Base-by-base conservation (phyloP, 2,797 vertebrate species). In the Cirrhinus mrigala region DNA sequence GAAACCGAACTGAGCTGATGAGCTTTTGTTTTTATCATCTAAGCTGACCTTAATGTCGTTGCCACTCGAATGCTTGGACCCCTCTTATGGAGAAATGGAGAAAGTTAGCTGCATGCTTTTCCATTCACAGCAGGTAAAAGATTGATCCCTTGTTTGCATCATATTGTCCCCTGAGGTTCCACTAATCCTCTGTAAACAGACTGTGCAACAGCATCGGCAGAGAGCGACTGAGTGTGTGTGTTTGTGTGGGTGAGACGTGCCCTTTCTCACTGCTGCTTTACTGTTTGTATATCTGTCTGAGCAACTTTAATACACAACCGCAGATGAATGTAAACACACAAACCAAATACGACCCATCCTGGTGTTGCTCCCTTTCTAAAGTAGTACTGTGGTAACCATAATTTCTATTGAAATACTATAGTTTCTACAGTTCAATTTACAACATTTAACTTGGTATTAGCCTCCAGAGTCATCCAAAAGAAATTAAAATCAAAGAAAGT, bases 71-170 rank as follows among this genome's bases (percentile, higher is more conserved):
- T 52, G 52, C 48, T 82, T 78, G 64, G 24, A 86, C 50, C 16
- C 27, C 5, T 29, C 52, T 81, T 83, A 70, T 7, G 20, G 3
- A 48, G 11, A 81, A 82, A 50, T 64, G 46, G 29, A 52, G 56
- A 84, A 89, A 80, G 71, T 83, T 87, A 71, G 73, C 79, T 71
- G 76, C 58, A 80, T 33, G 69, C 33, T 90, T 83, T 89, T 90
- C 74, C 69, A 87, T 90, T 88, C 85, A 85, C 44, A 85, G 79
- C 48, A 87, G 79, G 85, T 84, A 87, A 83, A 88, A 85, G 81
- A 86, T 84, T 82, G 85, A 91, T 87, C 79, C 74, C 81, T 88
- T 88, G 83, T 89, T 89, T 90, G 87, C 89, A 90, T 89, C 87
- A 84, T 82, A 85, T 87, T 81, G 64, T 89, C 88, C 87, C 87